Conservation (phyloP, 2,113 vertebrate species). For the Tychaedon coryphoeus region DNA sequence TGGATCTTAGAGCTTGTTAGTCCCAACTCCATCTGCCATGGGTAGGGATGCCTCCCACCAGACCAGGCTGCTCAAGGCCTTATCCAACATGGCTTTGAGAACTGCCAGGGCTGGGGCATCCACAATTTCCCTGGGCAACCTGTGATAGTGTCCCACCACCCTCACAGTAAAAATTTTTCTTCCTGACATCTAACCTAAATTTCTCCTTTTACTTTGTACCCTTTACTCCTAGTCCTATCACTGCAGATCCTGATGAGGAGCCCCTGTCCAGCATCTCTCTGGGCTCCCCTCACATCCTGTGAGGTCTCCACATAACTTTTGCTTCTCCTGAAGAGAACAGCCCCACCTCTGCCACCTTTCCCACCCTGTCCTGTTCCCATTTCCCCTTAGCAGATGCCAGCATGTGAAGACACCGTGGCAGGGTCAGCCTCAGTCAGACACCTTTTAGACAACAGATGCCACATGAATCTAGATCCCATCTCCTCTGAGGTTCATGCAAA, state of each 20-base stretch:
- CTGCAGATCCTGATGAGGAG: background rate
- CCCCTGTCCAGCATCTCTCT: background rate
- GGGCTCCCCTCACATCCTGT: background rate
- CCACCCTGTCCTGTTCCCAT: background rate
- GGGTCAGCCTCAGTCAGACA: background rate
- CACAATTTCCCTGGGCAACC: background rate
- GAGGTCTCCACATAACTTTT: background rate
- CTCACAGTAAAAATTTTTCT: background rate
- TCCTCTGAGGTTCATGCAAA: background rate
- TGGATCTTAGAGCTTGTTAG: background rate
- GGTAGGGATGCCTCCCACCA: background rate
- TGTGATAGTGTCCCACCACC: background rate
- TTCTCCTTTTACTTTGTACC: background rate
- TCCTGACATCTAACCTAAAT: background rate
- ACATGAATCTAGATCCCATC: background rate
- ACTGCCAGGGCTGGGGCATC: background rate
- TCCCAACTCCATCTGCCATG: background rate
- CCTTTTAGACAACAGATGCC: background rate
- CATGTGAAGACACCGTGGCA: background rate
- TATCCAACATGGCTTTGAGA: background rate
- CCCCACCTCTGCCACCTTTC: background rate
- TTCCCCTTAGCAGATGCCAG: background rate
- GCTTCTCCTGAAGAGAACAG: background rate
- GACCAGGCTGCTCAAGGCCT: background rate
- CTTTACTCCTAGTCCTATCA: background rate